These are phyloP conservation scores for Pseudoatta argentina DNA, from an alignment of 1,140 invertebrate genomes.

Conservation along the genomic window DNA sequence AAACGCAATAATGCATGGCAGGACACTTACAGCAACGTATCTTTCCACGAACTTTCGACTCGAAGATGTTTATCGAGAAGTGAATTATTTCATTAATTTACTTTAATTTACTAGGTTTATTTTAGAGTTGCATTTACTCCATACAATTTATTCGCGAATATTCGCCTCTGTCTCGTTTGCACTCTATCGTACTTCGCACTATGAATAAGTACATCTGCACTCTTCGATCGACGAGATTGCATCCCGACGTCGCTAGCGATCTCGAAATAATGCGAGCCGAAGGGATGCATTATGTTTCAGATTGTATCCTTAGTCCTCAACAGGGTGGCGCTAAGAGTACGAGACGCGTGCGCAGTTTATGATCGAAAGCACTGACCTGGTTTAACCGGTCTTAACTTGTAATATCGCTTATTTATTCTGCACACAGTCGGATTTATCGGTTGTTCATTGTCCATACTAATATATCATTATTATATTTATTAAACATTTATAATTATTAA, in stretches of 20 bases:
- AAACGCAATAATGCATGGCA: neutral
- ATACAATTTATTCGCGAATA: slow-evolving; percentile 34
- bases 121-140: neutral
- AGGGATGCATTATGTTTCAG: slow-evolving; percentile 82
- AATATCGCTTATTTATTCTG: slow-evolving; percentile 62
- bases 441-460: slow-evolving; percentile 24
- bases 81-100: slow-evolving; percentile 37
- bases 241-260: slow-evolving; percentile 70
- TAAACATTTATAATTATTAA: slow-evolving; percentile 10
- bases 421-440: slow-evolving; percentile 22
- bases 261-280: slow-evolving; percentile 78
- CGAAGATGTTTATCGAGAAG: neutral
- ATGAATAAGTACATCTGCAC: slow-evolving; percentile 37
- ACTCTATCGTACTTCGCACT: slow-evolving; percentile 45
- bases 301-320: slow-evolving; percentile 83
- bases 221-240: slow-evolving; percentile 55
- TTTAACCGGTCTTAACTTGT: slow-evolving; percentile 81
- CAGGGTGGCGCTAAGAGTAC: slow-evolving; percentile 81
- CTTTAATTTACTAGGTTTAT: slow-evolving; percentile 23
- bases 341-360: slow-evolving; percentile 83
- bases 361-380: slow-evolving; percentile 86
- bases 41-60: slow-evolving; percentile 25
- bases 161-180: neutral
- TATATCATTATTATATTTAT: slow-evolving; percentile 35
- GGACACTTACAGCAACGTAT: slow-evolving; percentile 20